Evolutionary conservation across 2,888 invertebrate genomes (phyloP).

Genomic region (Nemoura dubitans): DNA sequence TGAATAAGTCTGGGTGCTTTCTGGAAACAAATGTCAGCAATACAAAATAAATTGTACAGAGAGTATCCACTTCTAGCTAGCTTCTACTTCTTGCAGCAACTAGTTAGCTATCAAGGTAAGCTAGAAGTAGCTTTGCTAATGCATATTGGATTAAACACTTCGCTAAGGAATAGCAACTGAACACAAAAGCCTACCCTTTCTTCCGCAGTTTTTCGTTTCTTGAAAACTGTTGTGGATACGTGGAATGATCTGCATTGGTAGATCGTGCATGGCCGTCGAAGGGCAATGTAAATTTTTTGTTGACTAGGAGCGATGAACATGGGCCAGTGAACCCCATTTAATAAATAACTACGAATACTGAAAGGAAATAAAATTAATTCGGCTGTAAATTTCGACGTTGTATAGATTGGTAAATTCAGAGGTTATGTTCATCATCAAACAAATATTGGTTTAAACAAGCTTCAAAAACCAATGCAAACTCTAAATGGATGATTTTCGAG

Average conservation of each 20-base stretch:
- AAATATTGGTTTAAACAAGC: background rate
- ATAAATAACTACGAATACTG: background rate
- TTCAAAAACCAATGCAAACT: background rate
- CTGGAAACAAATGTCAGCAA: conserved; percentile 59
- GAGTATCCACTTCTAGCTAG: too few relatives aligned
- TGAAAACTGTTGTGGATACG: conserved; percentile 60
- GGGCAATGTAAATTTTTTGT: background rate
- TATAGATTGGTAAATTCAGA: too few relatives aligned
- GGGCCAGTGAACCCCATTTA: background rate
- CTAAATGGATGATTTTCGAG: too few relatives aligned
- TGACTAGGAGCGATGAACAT: background rate
- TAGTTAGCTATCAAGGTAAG: too few relatives aligned
- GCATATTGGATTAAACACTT: too few relatives aligned
- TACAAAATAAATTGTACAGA: too few relatives aligned
- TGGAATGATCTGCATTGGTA: conserved; percentile 55
- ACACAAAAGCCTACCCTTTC: conserved; percentile 67
- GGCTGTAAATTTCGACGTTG: too few relatives aligned
- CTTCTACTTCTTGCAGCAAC: too few relatives aligned
- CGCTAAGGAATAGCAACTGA: conserved; percentile 35
- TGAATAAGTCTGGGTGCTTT: conserved; percentile 67
- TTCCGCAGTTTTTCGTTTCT: conserved; percentile 70
- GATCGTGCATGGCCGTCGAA: background rate
- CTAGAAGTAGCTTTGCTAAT: too few relatives aligned
- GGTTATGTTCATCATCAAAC: background rate
- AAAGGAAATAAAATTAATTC: too few relatives aligned